Evolutionary conservation across 2,888 invertebrate genomes (phyloP).

Genomic region (Gasteruption jaculator): DNA sequence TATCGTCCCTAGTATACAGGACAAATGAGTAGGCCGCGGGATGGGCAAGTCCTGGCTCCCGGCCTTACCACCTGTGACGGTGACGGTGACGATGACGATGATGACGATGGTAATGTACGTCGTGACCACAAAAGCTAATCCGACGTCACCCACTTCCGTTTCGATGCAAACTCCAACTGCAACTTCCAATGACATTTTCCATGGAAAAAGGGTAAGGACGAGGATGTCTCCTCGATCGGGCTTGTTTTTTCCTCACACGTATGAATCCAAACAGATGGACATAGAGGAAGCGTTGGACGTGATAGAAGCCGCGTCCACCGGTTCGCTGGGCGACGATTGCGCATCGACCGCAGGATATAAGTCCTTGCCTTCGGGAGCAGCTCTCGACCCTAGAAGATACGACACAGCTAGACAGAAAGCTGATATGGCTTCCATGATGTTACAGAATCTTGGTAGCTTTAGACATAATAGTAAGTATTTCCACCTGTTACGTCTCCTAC

Average conservation of each 20-base stretch:
- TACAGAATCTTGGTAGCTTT: conserved; percentile 70
- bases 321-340: conserved; percentile 37
- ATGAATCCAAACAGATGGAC: conserved; percentile 14
- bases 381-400: conserved; percentile 67
- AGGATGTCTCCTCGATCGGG: not conserved
- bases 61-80: conserved; percentile 34
- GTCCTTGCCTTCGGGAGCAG: conserved; percentile 65
- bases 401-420: conserved; percentile 74
- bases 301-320: conserved; percentile 59
- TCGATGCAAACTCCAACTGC: conserved; percentile 15
- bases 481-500: too few species aligned
- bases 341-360: conserved; percentile 37
- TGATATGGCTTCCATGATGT: conserved; percentile 71
- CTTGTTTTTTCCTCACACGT: not conserved
- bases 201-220: conserved; percentile 29
- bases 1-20: conserved; percentile 16
- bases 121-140: conserved; percentile 32
- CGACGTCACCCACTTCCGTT: conserved; percentile 23
- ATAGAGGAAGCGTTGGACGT: conserved; percentile 66
- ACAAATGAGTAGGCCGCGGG: conserved; percentile 38
- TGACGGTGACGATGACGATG: conserved; percentile 37
- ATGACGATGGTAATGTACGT: conserved; percentile 36
- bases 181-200: conserved; percentile 21
- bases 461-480: too few species aligned
- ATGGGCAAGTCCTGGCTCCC: conserved; percentile 38